Conservation (phyloP, 1,140 invertebrate genomes). For the Pachypsylla venusta region DNA sequence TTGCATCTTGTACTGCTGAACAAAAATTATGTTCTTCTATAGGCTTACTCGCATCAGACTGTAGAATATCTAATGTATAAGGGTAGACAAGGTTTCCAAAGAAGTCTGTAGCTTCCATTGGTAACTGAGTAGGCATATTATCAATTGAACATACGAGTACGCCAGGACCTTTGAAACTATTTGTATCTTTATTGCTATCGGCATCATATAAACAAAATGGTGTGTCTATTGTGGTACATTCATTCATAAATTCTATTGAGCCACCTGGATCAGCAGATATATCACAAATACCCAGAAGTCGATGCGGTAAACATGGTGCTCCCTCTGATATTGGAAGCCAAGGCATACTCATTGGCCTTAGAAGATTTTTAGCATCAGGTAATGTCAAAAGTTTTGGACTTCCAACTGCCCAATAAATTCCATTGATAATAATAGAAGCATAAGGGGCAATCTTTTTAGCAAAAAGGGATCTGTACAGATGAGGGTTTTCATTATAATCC, state of each 20-base stretch:
- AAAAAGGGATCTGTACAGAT: slow-evolving; percentile 90
- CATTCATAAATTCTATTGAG: slow-evolving; percentile 99
- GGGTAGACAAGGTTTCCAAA: slow-evolving; percentile 89
- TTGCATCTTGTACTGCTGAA: slow-evolving; percentile 66
- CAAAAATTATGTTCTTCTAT: slow-evolving; percentile 64
- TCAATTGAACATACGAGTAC: slow-evolving; percentile 98
- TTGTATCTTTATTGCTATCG: slow-evolving; percentile 90
- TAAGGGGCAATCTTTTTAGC: slow-evolving; percentile 81
- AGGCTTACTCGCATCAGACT: slow-evolving; percentile 71
- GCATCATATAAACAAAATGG: slow-evolving; percentile 98
- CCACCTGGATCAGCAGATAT: slow-evolving; percentile 98
- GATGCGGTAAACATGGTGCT: slow-evolving; percentile 76
- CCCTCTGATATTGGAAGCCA: slow-evolving; percentile 69
- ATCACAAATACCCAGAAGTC: slow-evolving; percentile 87
- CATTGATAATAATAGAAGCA: slow-evolving; percentile 91
- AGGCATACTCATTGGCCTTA: slow-evolving; percentile 73
- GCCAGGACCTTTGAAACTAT: slow-evolving; percentile 70
- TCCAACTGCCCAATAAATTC: slow-evolving; percentile 96
- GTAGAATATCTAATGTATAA: slow-evolving; percentile 77
- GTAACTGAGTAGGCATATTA: slow-evolving; percentile 99
- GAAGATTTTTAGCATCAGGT: slow-evolving; percentile 89
- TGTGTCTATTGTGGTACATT: slow-evolving; percentile 98
- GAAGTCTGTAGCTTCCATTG: slow-evolving; percentile 91
- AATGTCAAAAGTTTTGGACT: slow-evolving; percentile 92
- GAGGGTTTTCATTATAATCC: slow-evolving; percentile 87